Percentiles rank a stretch among this genome's conserved stretches.
Evolutionary conservation across 2,113 vertebrate genomes (phyloP).

Genomic region (Heterocephalus glaber): DNA sequence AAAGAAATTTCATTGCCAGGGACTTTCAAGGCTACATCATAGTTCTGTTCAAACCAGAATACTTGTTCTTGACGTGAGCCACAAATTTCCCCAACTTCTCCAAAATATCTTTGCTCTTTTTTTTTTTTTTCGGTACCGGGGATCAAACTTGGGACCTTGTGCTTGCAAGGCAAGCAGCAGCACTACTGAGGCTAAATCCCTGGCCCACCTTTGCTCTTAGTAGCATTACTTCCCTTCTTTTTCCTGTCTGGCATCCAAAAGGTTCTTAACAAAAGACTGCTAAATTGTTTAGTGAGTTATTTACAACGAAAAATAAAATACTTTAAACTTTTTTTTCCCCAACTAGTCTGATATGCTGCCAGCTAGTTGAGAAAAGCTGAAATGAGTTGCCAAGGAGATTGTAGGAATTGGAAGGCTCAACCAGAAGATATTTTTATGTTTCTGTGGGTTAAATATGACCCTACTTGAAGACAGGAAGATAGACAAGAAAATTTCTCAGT

Average conservation of each 20-base stretch:
- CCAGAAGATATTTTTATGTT: conserved; percentile 21
- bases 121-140: no score
- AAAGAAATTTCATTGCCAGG: not conserved
- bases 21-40: conserved; percentile 17
- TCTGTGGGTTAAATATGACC: conserved; percentile 10
- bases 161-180: no score
- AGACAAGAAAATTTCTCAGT: not conserved
- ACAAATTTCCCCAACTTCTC: not conserved
- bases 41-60: conserved; percentile 26
- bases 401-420: not conserved
- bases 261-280: not conserved
- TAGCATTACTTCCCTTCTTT: not conserved
- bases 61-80: not conserved
- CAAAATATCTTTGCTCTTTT: not conserved
- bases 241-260: not conserved
- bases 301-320: conserved; percentile 48
- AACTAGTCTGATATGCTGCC: not conserved
- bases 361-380: conserved; percentile 41
- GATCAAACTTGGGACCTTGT: no score
- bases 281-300: not conserved
- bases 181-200: no score
- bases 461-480: not conserved
- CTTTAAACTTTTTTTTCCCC: not conserved
- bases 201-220: no score
- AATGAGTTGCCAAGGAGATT: conserved; percentile 49